These are phyloP conservation scores for Hesperophylax magnus DNA, from an alignment of 1,140 invertebrate species.

Conservation along the genomic window DNA sequence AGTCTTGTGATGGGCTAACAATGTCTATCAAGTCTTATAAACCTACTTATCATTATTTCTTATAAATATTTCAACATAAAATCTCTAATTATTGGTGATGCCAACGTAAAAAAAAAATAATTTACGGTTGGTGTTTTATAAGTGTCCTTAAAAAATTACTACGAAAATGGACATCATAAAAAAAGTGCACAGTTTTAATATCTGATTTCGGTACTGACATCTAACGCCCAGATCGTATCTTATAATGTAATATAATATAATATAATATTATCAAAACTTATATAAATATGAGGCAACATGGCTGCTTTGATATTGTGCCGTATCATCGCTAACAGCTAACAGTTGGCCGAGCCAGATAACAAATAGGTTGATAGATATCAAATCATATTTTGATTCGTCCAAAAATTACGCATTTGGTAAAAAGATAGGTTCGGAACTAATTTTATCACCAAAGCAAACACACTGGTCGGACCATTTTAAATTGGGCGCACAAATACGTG, in stretches of 20 bases:
- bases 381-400: constrained; percentile 39
- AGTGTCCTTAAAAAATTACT: too few relatives aligned
- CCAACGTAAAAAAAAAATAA: too few relatives aligned
- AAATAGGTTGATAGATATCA: constrained; percentile 23
- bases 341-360: constrained; percentile 25
- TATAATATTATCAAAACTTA: constrained; percentile 10
- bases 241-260: neutral
- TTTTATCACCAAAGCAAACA: constrained; percentile 30
- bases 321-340: constrained; percentile 13
- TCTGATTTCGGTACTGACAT: too few relatives aligned
- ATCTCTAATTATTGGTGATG: too few relatives aligned
- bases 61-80: too few relatives aligned
- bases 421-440: constrained; percentile 23
- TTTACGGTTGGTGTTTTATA: too few relatives aligned
- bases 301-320: constrained; percentile 35
- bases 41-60: too few relatives aligned
- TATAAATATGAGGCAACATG: constrained; percentile 22
- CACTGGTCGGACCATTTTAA: neutral
- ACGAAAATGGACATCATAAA: too few relatives aligned
- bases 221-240: neutral
- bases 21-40: too few relatives aligned
- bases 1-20: too few relatives aligned
- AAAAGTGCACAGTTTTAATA: too few relatives aligned
- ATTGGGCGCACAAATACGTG: neutral
- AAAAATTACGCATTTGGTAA: constrained; percentile 11